Evolutionary conservation across 2,113 vertebrate genomes (phyloP).

Genomic region (Psilopogon haemacephalus): DNA sequence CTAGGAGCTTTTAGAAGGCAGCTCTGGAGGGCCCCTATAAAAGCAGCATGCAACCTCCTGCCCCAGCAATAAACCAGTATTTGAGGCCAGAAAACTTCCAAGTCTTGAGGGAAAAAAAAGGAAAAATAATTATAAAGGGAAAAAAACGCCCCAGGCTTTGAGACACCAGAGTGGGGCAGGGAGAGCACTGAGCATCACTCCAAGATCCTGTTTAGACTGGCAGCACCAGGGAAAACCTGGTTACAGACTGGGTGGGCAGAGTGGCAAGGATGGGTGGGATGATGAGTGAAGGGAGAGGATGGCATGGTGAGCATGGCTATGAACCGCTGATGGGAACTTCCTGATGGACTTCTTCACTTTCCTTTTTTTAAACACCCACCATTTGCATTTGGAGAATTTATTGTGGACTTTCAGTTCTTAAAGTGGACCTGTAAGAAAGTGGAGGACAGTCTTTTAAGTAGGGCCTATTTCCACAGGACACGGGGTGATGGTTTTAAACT

Average conservation of each 20-base stretch:
- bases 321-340: background rate
- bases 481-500: too few species aligned
- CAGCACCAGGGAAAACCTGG: background rate
- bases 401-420: too few species aligned
- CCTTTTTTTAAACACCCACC: background rate
- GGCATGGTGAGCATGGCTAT: fast-evolving
- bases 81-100: conserved; percentile 48
- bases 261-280: background rate
- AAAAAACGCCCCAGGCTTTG: conserved; percentile 22
- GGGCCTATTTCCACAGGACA: too few species aligned
- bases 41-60: conserved; percentile 31
- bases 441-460: too few species aligned
- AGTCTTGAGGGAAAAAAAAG: background rate
- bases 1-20: conserved; percentile 14
- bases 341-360: background rate
- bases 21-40: conserved; percentile 35
- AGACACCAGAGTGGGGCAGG: conserved; percentile 26
- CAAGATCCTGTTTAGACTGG: conserved; percentile 44
- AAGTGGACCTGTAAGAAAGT: too few species aligned
- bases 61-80: conserved; percentile 36
- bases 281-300: background rate
- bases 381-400: too few species aligned
- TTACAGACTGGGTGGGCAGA: background rate
- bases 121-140: background rate
- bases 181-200: conserved; percentile 14